These are phyloP conservation scores for Danio albolineatus DNA, from an alignment of 2,797 vertebrate species.

Conservation along the genomic window DNA sequence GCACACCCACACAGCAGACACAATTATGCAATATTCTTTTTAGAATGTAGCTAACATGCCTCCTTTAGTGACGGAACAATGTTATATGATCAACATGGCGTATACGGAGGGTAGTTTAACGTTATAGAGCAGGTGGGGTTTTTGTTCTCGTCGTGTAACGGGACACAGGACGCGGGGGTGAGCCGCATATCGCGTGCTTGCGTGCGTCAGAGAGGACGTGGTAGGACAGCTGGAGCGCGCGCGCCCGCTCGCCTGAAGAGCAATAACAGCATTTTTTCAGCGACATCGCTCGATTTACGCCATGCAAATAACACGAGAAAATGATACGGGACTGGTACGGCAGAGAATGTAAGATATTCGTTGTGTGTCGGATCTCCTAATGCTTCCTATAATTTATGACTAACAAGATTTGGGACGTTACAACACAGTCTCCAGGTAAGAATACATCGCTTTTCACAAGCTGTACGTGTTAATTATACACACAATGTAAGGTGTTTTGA, in stretches of 20 bases:
- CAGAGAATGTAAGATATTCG: slow-evolving; percentile 47
- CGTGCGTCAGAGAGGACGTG: slow-evolving; percentile 60
- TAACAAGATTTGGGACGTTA: slow-evolving; percentile 54
- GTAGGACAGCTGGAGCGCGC: slow-evolving; percentile 51
- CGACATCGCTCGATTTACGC: slow-evolving; percentile 48
- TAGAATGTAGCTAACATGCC: background rate
- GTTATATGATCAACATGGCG: slow-evolving; percentile 26
- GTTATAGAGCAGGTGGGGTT: slow-evolving; percentile 44
- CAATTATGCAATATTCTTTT: background rate
- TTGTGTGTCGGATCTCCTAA: slow-evolving; percentile 32
- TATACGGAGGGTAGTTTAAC: slow-evolving; percentile 12
- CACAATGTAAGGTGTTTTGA: background rate
- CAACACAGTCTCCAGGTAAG: slow-evolving; percentile 59
- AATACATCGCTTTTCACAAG: background rate
- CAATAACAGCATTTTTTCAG: slow-evolving; percentile 56
- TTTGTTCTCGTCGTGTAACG: slow-evolving; percentile 46
- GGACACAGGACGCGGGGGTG: slow-evolving; percentile 57
- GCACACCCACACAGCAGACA: background rate
- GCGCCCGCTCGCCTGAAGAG: slow-evolving; percentile 48
- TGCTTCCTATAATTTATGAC: slow-evolving; percentile 49
- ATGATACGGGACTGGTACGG: slow-evolving; percentile 56
- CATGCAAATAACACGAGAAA: slow-evolving; percentile 55
- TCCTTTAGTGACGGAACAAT: slow-evolving; percentile 8
- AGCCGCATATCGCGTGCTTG: slow-evolving; percentile 49
- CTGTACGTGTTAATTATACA: background rate